phyloP scores from a whole-genome alignment of 2,797 vertebrate species.

The Sebastes diploproa region DNA sequence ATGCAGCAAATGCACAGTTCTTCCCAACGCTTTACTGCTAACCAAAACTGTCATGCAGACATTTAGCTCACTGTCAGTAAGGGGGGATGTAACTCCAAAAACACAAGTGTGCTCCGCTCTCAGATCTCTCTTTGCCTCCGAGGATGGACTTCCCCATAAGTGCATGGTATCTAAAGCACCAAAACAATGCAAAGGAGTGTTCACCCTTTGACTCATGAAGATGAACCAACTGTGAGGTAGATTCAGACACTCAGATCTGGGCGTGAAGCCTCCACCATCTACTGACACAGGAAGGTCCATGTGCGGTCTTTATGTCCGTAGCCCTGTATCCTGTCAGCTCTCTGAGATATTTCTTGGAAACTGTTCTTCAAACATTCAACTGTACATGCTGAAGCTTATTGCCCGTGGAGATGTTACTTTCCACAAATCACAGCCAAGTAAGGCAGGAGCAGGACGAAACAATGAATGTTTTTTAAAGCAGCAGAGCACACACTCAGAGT shows the following conservation, averaged over 20 bases:
- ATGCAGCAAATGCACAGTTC: neutral
- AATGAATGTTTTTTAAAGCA: constrained; percentile 61
- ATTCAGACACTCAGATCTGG: constrained; percentile 37
- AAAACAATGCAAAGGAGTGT: constrained; percentile 27
- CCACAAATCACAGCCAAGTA: constrained; percentile 70
- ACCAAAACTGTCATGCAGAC: constrained; percentile 61
- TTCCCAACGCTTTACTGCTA: constrained; percentile 44
- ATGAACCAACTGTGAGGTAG: constrained; percentile 22
- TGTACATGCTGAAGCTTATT: constrained; percentile 46
- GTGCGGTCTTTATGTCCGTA: constrained; percentile 16
- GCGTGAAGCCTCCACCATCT: neutral
- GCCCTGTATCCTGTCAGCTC: constrained; percentile 21
- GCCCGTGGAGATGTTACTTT: constrained; percentile 68
- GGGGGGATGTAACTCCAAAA: neutral
- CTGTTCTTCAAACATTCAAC: constrained; percentile 49
- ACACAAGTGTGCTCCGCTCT: neutral
- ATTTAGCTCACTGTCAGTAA: constrained; percentile 45
- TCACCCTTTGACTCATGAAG: constrained; percentile 13
- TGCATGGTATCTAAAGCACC: constrained; percentile 13
- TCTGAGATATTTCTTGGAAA: constrained; percentile 43
- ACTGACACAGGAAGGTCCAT: neutral
- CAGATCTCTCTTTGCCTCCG: constrained; percentile 1
- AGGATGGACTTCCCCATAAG: neutral
- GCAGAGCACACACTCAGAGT: constrained; percentile 41
- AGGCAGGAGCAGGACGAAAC: constrained; percentile 49